Evolutionary conservation across 2,888 invertebrate species (phyloP).

Genomic region (Taphrorychus bicolor): DNA sequence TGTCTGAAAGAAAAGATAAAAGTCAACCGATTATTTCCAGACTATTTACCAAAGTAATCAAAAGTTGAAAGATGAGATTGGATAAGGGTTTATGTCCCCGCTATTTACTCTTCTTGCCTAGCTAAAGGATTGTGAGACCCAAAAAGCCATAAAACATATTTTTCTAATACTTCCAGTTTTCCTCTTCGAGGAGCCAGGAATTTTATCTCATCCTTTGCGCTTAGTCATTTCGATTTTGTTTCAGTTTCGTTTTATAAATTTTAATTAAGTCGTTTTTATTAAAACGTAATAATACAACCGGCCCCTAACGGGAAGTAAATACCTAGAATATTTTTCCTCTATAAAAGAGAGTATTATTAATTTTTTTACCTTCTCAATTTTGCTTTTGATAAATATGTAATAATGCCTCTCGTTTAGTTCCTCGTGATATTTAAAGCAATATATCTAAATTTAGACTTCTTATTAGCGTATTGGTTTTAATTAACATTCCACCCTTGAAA

Average conservation of each 20-base stretch:
- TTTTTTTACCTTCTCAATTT: too few relatives aligned
- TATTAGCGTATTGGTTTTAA: too few relatives aligned
- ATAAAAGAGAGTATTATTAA: too few relatives aligned
- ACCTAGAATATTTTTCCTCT: background rate
- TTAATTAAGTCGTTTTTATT: background rate
- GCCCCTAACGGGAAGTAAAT: background rate
- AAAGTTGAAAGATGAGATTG: constrained; percentile 12
- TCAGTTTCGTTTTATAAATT: background rate
- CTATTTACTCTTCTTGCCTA: constrained; percentile 3
- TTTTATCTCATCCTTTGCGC: background rate
- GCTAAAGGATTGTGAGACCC: background rate
- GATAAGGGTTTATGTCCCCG: constrained; percentile 8
- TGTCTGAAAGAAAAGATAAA: constrained; percentile 7
- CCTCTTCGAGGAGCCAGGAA: background rate
- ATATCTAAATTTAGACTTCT: too few relatives aligned
- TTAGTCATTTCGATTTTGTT: background rate
- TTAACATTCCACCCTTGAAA: too few relatives aligned
- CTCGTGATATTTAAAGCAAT: too few relatives aligned
- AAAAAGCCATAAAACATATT: constrained; percentile 10
- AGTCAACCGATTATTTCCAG: constrained; percentile 16
- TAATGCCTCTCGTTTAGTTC: too few relatives aligned
- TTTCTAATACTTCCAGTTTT: background rate
- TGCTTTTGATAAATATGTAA: too few relatives aligned
- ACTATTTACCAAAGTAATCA: constrained; percentile 21
- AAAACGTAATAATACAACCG: background rate